Base-by-base conservation (phyloP, 1,140 invertebrate genomes). In the Nebria ingens region DNA sequence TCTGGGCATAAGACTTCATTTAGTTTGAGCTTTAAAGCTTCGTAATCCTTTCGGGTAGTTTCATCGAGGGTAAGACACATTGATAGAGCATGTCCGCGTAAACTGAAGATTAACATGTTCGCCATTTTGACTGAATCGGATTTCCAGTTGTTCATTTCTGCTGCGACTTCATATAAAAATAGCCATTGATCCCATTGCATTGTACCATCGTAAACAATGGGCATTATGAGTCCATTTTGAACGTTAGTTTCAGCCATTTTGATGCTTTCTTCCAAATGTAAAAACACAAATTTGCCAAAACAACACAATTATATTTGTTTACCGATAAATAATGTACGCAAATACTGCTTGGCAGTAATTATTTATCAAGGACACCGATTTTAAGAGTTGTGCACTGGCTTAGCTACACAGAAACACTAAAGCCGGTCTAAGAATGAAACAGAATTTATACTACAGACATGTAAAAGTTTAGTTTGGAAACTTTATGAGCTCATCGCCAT, bases 91-190 rank as follows among this genome's bases (percentile, higher is more conserved):
- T 45, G 40, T 12, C 40, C 40, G 9, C 40, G 40, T 17, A 45
- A 45, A 17, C 40, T 45, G 40, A 45, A 45, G 40, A 45, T 45
- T 17, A 45, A 17, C 40, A 45, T 45, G 40, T 45, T 45, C 3
- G 40, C 40, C 40, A 45, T 9, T 17, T 45, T 45, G 3, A 45
- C 40, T 17, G 40, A 17, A 45, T 45, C 40, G 4, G 3, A 4
- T 3, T 45, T 45, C 40, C 40, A 45, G 6, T 17, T 17, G 15
- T 45, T 45, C 40, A 45, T 45, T 11, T 45, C 15, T 3, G 40
- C 40, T 12, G 40, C 40, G 4, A 45, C 40, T 45, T 45, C 40
- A 17, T 45, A 45, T 17, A 45, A 17, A 17, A 45, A 45, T 11
- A 45, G 9, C 40, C 40, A 45, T 17, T 45, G 40, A 17, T 45